Percentiles rank a stretch among this genome's conserved stretches.
Evolutionary conservation across 1,140 invertebrate species (phyloP).

Genomic region (Drusus annulatus): DNA sequence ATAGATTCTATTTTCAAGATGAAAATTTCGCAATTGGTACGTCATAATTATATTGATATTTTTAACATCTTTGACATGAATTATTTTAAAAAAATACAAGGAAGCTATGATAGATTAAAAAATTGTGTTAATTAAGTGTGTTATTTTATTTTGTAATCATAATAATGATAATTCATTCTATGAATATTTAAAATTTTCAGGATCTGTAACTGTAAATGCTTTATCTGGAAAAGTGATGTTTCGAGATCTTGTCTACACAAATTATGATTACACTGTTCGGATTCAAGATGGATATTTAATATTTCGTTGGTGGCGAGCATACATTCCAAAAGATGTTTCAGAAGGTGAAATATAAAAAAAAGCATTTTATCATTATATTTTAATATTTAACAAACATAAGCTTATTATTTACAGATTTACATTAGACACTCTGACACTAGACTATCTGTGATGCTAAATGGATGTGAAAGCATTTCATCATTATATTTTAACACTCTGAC

Average conservation of each 20-base stretch:
- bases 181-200: slow-evolving; percentile 69
- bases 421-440: slow-evolving; percentile 96
- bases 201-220: slow-evolving; percentile 94
- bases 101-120: no score
- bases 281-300: slow-evolving; percentile 98
- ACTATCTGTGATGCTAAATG: slow-evolving; percentile 94
- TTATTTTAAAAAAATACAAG: no score
- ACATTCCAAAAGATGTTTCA: slow-evolving; percentile 94
- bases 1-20: slow-evolving; percentile 87
- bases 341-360: slow-evolving; percentile 77
- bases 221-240: slow-evolving; percentile 99
- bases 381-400: no score
- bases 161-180: slow-evolving; percentile 46
- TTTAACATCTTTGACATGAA: background rate
- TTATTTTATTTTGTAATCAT: no score
- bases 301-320: slow-evolving; percentile 97
- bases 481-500: no score
- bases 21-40: slow-evolving; percentile 94
- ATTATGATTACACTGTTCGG: slow-evolving; percentile 93
- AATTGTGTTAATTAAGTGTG: background rate
- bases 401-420: slow-evolving; percentile 81
- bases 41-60: no score
- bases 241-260: slow-evolving; percentile 94
- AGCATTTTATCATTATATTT: no score
- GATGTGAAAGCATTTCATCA: no score